Conservation (phyloP, 2,113 vertebrate species). For the Gulo gulo region DNA sequence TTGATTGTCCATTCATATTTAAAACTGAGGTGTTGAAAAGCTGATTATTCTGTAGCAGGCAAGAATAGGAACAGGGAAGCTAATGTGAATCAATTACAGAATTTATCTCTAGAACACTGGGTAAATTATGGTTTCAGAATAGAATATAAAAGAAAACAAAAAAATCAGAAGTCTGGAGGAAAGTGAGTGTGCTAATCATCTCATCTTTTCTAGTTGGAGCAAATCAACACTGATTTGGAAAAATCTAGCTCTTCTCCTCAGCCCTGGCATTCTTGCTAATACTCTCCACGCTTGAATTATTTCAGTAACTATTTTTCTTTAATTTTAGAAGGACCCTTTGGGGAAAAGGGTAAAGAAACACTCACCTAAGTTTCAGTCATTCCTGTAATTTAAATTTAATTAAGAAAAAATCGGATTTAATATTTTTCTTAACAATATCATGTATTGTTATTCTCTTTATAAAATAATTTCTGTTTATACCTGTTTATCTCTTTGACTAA, state of each 20-base stretch:
- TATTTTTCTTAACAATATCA: not conserved
- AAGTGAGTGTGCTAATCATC: not conserved
- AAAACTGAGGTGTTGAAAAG: not conserved
- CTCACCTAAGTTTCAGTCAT: not conserved
- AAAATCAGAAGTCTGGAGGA: not conserved
- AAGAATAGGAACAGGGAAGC: not conserved
- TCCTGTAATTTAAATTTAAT: not conserved
- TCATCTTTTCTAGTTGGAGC: not conserved
- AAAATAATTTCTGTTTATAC: not conserved
- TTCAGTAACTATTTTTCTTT: not conserved
- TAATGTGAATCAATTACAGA: not conserved
- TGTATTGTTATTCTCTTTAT: not conserved
- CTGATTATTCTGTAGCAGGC: not conserved
- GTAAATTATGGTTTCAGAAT: not conserved
- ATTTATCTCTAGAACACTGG: not conserved
- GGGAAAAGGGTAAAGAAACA: not conserved
- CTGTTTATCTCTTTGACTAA: not conserved
- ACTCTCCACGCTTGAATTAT: not conserved
- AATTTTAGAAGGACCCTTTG: not conserved
- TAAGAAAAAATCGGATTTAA: not conserved
- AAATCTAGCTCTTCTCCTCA: not conserved
- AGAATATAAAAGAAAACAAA: not conserved
- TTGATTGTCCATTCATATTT: not conserved
- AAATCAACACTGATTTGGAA: not conserved
- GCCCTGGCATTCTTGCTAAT: not conserved